Evolutionary conservation across 2,113 vertebrate genomes (phyloP).

Genomic region (Micronycteris hirsuta): DNA sequence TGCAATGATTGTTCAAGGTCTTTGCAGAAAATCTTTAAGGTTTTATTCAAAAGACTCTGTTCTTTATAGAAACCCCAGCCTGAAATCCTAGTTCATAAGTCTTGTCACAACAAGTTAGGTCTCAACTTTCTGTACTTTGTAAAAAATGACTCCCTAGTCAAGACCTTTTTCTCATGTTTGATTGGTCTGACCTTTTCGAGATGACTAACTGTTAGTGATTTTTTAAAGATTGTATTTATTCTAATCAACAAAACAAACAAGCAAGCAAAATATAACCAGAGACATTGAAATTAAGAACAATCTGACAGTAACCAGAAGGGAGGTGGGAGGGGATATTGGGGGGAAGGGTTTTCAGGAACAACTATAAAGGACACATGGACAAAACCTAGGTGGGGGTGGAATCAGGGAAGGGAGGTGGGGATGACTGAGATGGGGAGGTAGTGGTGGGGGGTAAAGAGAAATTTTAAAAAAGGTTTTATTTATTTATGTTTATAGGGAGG

Average conservation of each 20-base stretch:
- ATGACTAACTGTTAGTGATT: constrained; percentile 43
- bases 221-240: background rate
- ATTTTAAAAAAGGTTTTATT: background rate
- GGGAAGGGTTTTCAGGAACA: no score
- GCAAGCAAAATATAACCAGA: no score
- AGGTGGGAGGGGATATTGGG: no score
- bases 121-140: constrained; percentile 53
- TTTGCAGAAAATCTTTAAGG: constrained; percentile 17
- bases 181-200: constrained; percentile 65
- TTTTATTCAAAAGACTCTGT: constrained; percentile 1
- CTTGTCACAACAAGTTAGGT: constrained; percentile 56
- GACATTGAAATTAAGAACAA: no score
- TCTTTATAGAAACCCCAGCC: constrained; percentile 4
- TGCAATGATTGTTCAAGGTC: background rate
- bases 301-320: no score
- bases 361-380: no score
- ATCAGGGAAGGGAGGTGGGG: no score
- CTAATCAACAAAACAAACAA: no score
- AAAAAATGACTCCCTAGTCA: constrained; percentile 56
- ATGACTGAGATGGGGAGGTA: no score
- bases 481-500: no score
- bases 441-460: no score
- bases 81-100: constrained; percentile 37
- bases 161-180: constrained; percentile 44
- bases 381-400: no score